Conservation (phyloP, 2,113 vertebrate species). For the Tenrec ecaudatus region DNA sequence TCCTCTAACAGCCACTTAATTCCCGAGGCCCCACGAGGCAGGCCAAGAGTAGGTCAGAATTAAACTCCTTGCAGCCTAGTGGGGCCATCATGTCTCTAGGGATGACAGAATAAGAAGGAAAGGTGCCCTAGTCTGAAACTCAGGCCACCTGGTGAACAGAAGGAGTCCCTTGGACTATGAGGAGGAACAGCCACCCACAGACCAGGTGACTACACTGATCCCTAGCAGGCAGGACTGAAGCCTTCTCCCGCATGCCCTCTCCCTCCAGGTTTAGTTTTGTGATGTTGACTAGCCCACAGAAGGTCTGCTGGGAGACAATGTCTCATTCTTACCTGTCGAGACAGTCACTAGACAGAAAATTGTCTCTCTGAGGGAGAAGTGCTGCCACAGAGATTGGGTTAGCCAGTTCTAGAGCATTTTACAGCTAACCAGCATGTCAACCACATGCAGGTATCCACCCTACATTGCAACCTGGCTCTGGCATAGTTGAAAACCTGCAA, state of each 20-base stretch:
- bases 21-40: neutral
- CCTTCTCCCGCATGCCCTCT: neutral
- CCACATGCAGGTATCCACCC: neutral
- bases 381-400: neutral
- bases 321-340: neutral
- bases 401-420: neutral
- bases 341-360: neutral
- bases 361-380: neutral
- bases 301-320: neutral
- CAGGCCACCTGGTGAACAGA: neutral
- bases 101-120: neutral
- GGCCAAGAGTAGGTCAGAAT: neutral
- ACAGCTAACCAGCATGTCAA: neutral
- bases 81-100: neutral
- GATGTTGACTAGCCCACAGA: neutral
- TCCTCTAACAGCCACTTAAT: slow-evolving; percentile 9
- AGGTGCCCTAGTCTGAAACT: neutral
- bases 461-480: neutral
- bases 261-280: neutral
- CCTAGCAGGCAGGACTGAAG: neutral
- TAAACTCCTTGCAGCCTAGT: neutral
- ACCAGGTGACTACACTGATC: neutral
- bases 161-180: neutral
- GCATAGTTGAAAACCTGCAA: neutral
- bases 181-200: neutral